Evolutionary conservation across 1,140 invertebrate species (phyloP).

Genomic region (Plectrocnemia conspersa): DNA sequence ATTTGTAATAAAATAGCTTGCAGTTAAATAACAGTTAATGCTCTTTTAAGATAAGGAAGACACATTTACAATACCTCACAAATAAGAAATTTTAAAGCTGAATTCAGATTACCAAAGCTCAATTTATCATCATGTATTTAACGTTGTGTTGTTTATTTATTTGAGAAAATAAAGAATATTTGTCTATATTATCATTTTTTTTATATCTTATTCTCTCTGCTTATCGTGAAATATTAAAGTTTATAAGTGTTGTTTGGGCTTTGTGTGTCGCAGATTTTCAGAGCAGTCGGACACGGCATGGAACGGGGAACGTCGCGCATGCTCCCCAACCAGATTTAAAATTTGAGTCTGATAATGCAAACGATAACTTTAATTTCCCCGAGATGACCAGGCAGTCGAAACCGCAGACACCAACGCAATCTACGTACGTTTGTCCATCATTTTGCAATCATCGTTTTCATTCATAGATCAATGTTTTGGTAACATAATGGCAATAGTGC

Average conservation of each 20-base stretch:
- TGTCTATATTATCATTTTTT: background rate
- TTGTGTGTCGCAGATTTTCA: conserved; percentile 29
- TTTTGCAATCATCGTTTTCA: too few relatives aligned
- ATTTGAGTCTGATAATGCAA: conserved; percentile 64
- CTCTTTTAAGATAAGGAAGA: too few relatives aligned
- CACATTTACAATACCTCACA: too few relatives aligned
- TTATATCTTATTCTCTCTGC: background rate
- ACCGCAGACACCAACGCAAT: conserved; percentile 5
- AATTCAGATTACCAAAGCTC: too few relatives aligned
- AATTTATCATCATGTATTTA: too few relatives aligned
- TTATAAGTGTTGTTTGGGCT: background rate
- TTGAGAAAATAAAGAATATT: conserved; percentile 3
- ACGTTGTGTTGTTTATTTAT: too few relatives aligned
- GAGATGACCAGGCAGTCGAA: conserved; percentile 32
- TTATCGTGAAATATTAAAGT: conserved; percentile 15
- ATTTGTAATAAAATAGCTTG: too few relatives aligned
- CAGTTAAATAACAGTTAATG: too few relatives aligned
- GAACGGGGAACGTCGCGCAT: conserved; percentile 43
- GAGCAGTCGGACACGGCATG: conserved; percentile 22
- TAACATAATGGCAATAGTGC: too few relatives aligned
- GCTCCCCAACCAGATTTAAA: conserved; percentile 60
- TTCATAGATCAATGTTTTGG: too few relatives aligned
- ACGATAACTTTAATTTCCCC: conserved; percentile 38
- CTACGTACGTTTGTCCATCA: conserved; percentile 21
- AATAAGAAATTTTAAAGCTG: too few relatives aligned